Evolutionary conservation across 2,113 vertebrate species (phyloP).

Genomic region (Chaetorhynchus papuensis): DNA sequence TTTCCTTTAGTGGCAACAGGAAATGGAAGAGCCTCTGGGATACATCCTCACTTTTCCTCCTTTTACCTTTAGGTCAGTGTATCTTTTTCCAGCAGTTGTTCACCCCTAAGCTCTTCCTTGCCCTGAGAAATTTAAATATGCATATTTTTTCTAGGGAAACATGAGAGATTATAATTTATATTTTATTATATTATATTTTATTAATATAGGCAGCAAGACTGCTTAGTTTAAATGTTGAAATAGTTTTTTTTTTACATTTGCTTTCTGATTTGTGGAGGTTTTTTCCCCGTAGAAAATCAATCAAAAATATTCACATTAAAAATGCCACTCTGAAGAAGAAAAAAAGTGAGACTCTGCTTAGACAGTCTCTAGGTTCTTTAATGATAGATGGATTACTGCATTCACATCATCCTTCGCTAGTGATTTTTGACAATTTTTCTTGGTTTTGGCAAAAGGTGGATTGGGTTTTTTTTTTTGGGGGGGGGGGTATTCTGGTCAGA

Average conservation of each 20-base stretch:
- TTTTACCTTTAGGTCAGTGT: background rate
- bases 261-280: background rate
- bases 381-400: background rate
- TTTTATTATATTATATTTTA: background rate
- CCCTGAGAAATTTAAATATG: background rate
- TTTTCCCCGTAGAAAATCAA: background rate
- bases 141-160: background rate
- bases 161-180: background rate
- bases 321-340: background rate
- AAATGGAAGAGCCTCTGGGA: background rate
- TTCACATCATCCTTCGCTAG: background rate
- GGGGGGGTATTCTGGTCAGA: background rate
- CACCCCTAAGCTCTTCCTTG: background rate
- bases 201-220: background rate
- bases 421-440: background rate
- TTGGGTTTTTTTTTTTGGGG: background rate
- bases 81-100: background rate
- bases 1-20: background rate
- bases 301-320: background rate
- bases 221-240: background rate
- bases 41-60: background rate
- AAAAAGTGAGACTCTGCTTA: background rate
- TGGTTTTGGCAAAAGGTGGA: background rate
- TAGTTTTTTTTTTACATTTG: background rate
- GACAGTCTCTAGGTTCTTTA: background rate